Base-by-base conservation (phyloP, 2,797 vertebrate species). In the Rhinoraja longicauda region DNA sequence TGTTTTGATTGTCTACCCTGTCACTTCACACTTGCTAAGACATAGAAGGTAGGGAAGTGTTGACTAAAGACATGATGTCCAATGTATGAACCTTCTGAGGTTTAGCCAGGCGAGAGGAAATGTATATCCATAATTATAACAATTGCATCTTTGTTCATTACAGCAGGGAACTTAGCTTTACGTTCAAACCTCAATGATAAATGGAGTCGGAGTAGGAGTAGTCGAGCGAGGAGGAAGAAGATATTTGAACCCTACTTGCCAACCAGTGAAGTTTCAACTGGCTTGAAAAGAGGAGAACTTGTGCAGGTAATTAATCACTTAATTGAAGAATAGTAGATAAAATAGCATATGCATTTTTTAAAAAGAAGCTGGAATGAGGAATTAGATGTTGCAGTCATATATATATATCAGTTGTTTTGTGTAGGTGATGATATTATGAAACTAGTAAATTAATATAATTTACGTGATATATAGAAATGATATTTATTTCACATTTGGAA, bases 161-260 rank as follows among this genome's bases (percentile, higher is more conserved):
- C 70, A 92, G 90, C 75, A 90, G 72, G 45, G 29, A 92, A 92
- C 36, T 39, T 53, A 26, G 17, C 21, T 53, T 29, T n/a, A 92
- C 36, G 45, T 75, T 73, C 90, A 75, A 57, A 13, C 57, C 36
- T 70, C 17, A 92, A 75, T 92, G 90, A 92, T n/a, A 75, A 92
- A 1, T 39, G 94, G 94, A 96, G 94, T 95, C 95, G 94, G 95
- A 97, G 94, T 94, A 97, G 96, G 95, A 94, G 95, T 53, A 94
- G 94, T 67, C 95, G 96, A 94, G 97, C 97, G 90, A 95, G 96
- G 93, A 98, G 96, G 95, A 99, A 97, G 95, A 97, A 95, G 93
- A 93, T 99, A 93, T 99, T 99, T 96, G 98, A 99, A 94, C 93
- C 95, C 77, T 99, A 99, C 96, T 96, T 98, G 97, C 95, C 95